Percentiles rank a stretch among this genome's conserved stretches.
Conservation (phyloP, 2,797 vertebrate species). For the Notolepis coatsorum region DNA sequence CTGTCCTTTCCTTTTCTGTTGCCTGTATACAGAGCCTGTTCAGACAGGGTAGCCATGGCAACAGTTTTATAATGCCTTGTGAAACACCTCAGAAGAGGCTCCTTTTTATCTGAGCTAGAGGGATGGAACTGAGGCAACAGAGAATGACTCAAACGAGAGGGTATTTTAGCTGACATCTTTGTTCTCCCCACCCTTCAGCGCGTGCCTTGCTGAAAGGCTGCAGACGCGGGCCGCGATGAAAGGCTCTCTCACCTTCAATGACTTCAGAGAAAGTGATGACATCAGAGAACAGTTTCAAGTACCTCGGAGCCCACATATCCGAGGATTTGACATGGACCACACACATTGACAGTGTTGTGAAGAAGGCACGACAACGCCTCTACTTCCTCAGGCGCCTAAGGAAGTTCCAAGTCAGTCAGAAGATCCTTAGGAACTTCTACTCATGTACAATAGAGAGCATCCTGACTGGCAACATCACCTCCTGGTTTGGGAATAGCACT, state of each 20-base stretch:
- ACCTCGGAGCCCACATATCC: too few relatives aligned
- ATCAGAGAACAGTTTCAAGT: too few relatives aligned
- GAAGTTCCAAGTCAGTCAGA: too few relatives aligned
- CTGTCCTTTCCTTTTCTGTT: constrained; percentile 75
- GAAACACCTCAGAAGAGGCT: constrained; percentile 79
- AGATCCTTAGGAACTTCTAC: too few relatives aligned
- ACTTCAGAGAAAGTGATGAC: constrained; percentile 31
- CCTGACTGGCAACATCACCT: too few relatives aligned
- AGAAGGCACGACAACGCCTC: neutral
- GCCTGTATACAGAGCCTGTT: constrained; percentile 71
- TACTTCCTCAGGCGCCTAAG: too few relatives aligned
- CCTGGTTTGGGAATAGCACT: too few relatives aligned
- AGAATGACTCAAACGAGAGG: constrained; percentile 53
- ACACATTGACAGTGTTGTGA: neutral
- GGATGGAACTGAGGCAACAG: constrained; percentile 49
- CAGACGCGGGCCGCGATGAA: constrained; percentile 20
- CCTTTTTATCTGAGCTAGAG: constrained; percentile 71
- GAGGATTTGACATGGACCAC: too few relatives aligned
- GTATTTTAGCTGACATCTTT: constrained; percentile 27
- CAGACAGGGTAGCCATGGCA: constrained; percentile 81
- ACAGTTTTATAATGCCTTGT: constrained; percentile 80
- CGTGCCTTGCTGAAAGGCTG: constrained; percentile 23
- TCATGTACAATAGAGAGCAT: too few relatives aligned
- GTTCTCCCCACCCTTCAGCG: constrained; percentile 5
- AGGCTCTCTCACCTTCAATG: constrained; percentile 23